Evolutionary conservation across 2,113 vertebrate species (phyloP).

Genomic region (Menidia beryllina): DNA sequence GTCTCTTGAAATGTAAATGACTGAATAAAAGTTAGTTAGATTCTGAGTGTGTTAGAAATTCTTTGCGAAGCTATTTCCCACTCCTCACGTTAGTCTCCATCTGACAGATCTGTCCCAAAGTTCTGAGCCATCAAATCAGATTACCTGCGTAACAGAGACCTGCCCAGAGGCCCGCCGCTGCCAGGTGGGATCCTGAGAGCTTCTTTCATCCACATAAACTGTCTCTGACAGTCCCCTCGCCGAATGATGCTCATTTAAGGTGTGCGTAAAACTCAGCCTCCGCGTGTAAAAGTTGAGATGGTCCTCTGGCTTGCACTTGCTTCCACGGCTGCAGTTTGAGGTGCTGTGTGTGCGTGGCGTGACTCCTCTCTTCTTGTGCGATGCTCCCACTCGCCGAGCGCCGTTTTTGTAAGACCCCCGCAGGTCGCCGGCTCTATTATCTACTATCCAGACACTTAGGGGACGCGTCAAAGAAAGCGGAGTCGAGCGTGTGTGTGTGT

Average conservation of each 20-base stretch:
- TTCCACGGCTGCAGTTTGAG: slow-evolving; percentile 14
- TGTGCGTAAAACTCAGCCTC: slow-evolving; percentile 65
- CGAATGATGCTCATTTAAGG: slow-evolving; percentile 15
- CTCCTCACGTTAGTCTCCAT: slow-evolving; percentile 60
- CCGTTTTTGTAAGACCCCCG: slow-evolving; percentile 90
- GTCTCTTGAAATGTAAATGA: slow-evolving; percentile 22
- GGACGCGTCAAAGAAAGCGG: slow-evolving; percentile 73
- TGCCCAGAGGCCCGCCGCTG: slow-evolving; percentile 27
- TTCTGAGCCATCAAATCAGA: slow-evolving; percentile 51
- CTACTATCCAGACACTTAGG: slow-evolving; percentile 85
- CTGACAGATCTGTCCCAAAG: slow-evolving; percentile 58
- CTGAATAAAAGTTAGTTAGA: slow-evolving; percentile 21
- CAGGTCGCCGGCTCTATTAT: slow-evolving; percentile 86
- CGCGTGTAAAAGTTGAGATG: slow-evolving; percentile 69
- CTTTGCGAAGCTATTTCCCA: slow-evolving; percentile 6
- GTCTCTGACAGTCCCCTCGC: slow-evolving; percentile 1
- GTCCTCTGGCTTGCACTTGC: slow-evolving; percentile 31
- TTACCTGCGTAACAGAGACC: slow-evolving; percentile 5
- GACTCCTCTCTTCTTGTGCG: slow-evolving; percentile 67
- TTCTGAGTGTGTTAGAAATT: neutral
- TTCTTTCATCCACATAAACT: slow-evolving; percentile 34
- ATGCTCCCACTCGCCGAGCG: slow-evolving; percentile 63
- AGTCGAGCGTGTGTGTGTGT: slow-evolving; percentile 5
- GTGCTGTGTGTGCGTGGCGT: slow-evolving; percentile 43
- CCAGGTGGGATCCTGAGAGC: slow-evolving; percentile 46